Percentiles rank a stretch among this genome's conserved stretches.
Evolutionary conservation across 2,888 invertebrate species (phyloP).

Genomic region (Geotrupes spiniger): DNA sequence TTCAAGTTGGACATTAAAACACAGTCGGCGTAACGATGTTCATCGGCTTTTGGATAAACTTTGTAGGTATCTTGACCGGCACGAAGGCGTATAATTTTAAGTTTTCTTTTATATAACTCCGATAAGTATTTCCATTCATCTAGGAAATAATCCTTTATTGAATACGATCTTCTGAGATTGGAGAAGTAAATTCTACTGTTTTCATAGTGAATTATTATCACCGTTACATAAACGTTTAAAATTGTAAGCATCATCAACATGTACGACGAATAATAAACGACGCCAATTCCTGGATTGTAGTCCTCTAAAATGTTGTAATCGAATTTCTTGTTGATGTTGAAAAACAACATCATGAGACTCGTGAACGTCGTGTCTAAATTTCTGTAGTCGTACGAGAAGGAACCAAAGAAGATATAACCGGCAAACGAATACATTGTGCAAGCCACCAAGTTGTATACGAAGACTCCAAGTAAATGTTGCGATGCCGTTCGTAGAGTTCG

Average conservation of each 20-base stretch:
- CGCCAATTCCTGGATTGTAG: constrained; percentile 4
- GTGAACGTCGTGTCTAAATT: constrained; percentile 20
- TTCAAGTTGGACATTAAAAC: constrained; percentile 3
- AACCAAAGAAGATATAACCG: constrained; percentile 15
- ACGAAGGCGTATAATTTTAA: constrained; percentile 2
- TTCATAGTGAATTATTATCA: constrained; percentile 19
- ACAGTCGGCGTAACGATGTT: constrained; percentile 9
- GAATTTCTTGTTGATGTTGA: constrained; percentile 26
- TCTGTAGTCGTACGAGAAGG: constrained; percentile 18
- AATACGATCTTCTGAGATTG: constrained; percentile 1
- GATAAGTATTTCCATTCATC: constrained; percentile 16
- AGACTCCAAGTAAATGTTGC: constrained; percentile 18
- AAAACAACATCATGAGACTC: constrained; percentile 24
- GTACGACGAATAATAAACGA: constrained; percentile 22
- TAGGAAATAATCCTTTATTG: constrained; percentile 11
- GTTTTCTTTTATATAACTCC: constrained; percentile 8
- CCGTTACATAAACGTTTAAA: constrained; percentile 17
- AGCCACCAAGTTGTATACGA: constrained; percentile 19
- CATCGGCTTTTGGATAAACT: constrained; percentile 9
- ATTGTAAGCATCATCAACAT: constrained; percentile 22
- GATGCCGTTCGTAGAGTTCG: constrained; percentile 20
- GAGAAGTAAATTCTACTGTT: constrained; percentile 12
- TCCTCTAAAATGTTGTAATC: constrained; percentile 17
- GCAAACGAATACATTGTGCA: constrained; percentile 19
- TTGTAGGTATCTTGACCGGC: constrained; percentile 8